Evolutionary conservation across 2,888 invertebrate species (phyloP).

Genomic region (Gnatocerus cornutus): DNA sequence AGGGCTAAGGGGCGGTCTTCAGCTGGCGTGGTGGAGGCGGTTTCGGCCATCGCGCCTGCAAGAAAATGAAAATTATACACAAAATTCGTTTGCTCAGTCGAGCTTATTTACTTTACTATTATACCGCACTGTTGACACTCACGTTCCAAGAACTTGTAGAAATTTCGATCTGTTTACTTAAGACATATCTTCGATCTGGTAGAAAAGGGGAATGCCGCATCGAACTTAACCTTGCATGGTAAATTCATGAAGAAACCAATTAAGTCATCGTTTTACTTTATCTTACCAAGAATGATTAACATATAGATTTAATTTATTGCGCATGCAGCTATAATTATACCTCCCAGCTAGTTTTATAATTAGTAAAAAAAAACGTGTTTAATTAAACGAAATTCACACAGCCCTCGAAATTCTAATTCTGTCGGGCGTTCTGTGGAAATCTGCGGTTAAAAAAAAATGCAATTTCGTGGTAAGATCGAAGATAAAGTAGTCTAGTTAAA

Average conservation of each 20-base stretch:
- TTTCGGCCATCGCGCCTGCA: slow-evolving; percentile 56
- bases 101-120: slow-evolving; percentile 57
- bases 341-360: slow-evolving; percentile 23
- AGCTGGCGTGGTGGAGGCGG: slow-evolving; percentile 54
- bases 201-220: slow-evolving; percentile 21
- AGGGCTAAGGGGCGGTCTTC: slow-evolving; percentile 73
- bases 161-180: slow-evolving; percentile 24
- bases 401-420: slow-evolving; percentile 17
- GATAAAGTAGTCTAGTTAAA: slow-evolving; percentile 1
- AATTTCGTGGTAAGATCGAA: slow-evolving; percentile 6
- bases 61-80: slow-evolving; percentile 8
- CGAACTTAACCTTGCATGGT: neutral
- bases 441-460: slow-evolving; percentile 27
- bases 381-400: slow-evolving; percentile 35
- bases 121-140: slow-evolving; percentile 57
- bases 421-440: slow-evolving; percentile 19
- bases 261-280: slow-evolving; percentile 34
- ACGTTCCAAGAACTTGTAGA: slow-evolving; percentile 50
- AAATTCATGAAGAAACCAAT: slow-evolving; percentile 30
- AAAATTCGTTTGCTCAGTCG: slow-evolving; percentile 27
- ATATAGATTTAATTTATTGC: slow-evolving; percentile 35
- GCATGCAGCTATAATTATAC: slow-evolving; percentile 35
- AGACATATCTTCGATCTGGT: slow-evolving; percentile 33
- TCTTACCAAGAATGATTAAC: slow-evolving; percentile 19
- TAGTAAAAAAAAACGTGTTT: slow-evolving; percentile 26